Percentiles rank a stretch among this genome's conserved stretches.
These are phyloP conservation scores for Moxostoma hubbsi DNA, from an alignment of 2,797 vertebrate species.

Conservation along the genomic window DNA sequence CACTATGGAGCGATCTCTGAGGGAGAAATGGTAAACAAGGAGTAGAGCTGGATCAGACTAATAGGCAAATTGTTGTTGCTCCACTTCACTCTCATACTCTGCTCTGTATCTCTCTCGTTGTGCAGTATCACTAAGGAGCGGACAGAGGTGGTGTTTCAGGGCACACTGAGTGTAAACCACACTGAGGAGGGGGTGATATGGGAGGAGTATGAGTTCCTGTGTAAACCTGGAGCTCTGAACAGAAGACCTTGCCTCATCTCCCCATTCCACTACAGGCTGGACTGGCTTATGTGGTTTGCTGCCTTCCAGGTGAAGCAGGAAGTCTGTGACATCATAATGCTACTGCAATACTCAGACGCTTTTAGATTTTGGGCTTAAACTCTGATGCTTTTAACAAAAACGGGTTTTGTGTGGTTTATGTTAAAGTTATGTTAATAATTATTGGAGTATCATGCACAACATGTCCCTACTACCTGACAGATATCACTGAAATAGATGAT, in stretches of 20 bases:
- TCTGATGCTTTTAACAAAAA: not conserved
- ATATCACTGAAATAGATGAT: no score
- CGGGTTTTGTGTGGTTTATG: no score
- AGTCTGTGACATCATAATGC: not conserved
- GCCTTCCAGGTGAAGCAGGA: constrained; percentile 86
- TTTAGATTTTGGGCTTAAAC: not conserved
- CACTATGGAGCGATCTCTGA: no score
- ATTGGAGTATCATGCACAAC: no score
- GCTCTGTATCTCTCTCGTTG: not conserved
- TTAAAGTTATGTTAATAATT: no score
- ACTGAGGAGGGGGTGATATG: constrained; percentile 80
- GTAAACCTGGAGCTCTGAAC: constrained; percentile 86
- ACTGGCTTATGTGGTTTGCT: constrained; percentile 99
- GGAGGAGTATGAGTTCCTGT: constrained; percentile 94
- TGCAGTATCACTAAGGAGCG: constrained; percentile 91
- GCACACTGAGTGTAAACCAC: constrained; percentile 84
- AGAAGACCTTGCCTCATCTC: constrained; percentile 86
- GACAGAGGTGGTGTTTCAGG: constrained; percentile 91
- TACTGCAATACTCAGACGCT: not conserved
- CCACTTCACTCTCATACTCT: no score
- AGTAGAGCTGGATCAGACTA: no score
- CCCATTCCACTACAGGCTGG: constrained; percentile 94
- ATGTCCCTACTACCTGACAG: no score
- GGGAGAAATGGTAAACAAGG: no score
- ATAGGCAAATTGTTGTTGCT: no score